These are phyloP conservation scores for Neopelma chrysocephalum DNA, from an alignment of 2,797 vertebrate genomes.

Conservation along the genomic window DNA sequence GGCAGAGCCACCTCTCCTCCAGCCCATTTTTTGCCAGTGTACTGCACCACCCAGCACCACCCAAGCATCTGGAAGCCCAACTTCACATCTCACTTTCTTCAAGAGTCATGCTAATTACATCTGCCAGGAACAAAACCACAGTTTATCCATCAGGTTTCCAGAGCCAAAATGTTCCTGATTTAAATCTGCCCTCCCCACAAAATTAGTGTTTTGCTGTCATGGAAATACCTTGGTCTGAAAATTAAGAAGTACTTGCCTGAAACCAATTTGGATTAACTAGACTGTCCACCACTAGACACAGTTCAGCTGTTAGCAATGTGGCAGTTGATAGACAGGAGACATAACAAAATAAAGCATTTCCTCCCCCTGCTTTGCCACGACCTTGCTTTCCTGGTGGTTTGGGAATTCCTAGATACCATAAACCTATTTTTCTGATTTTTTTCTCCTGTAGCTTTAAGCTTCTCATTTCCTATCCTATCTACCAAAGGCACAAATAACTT, in stretches of 20 bases:
- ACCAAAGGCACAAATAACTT: not conserved
- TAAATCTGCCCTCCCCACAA: not conserved
- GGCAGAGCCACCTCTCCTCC: not conserved
- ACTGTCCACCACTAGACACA: not conserved
- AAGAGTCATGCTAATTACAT: not conserved
- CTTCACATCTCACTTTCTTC: not conserved
- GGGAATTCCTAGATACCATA: not conserved
- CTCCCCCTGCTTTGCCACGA: not conserved
- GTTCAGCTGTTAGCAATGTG: not conserved
- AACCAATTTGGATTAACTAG: not conserved
- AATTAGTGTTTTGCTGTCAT: constrained; percentile 32
- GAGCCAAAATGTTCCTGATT: not conserved
- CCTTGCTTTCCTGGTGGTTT: not conserved
- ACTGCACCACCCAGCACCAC: accelerated
- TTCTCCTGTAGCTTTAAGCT: not conserved
- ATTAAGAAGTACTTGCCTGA: not conserved
- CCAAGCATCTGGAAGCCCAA: accelerated
- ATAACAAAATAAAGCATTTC: not conserved
- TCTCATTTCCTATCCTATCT: not conserved
- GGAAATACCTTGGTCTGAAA: constrained; percentile 29
- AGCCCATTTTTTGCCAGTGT: not conserved
- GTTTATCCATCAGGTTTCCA: not conserved
- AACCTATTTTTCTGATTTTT: not conserved
- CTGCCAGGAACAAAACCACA: not conserved
- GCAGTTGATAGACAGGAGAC: not conserved